A percentile compares a stretch with the other conserved stretches of the same genome.
These are phyloP conservation scores for Calvadosia cruxmelitensis DNA, from an alignment of 30 jellyfish, hydroid and myxozoan species.

Conservation along the genomic window DNA sequence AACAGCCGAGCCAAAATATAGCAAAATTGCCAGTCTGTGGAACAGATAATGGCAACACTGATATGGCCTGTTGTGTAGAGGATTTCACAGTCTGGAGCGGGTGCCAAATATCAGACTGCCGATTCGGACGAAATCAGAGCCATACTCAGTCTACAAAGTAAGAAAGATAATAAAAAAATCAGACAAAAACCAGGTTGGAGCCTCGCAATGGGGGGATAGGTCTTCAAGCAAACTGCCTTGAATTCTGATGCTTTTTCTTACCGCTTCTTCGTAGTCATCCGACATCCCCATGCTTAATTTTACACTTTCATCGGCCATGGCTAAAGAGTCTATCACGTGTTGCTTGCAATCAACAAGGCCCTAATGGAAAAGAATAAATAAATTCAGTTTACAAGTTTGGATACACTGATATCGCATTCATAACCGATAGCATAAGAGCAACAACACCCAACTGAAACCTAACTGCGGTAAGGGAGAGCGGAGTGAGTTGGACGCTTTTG, in stretches of 20 bases:
- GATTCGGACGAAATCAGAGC: neutral
- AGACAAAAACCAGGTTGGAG: neutral
- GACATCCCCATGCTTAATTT: conserved; percentile 98
- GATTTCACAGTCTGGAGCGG: too few relatives aligned
- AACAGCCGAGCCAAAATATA: too few relatives aligned
- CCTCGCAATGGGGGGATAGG: neutral
- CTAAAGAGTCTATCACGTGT: conserved; percentile 15
- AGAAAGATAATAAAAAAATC: neutral
- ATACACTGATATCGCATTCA: too few relatives aligned
- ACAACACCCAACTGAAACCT: too few relatives aligned
- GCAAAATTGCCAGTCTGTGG: too few relatives aligned
- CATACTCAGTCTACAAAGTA: neutral
- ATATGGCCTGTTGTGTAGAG: too few relatives aligned
- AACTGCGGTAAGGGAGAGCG: too few relatives aligned
- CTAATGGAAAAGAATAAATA: conserved; percentile 37
- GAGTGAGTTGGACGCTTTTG: too few relatives aligned
- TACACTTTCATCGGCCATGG: conserved; percentile 9
- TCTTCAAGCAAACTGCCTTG: neutral
- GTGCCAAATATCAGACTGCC: neutral
- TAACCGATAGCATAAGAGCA: too few relatives aligned
- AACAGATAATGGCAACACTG: too few relatives aligned
- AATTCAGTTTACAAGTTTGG: too few relatives aligned
- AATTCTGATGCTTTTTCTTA: conserved; percentile 13
- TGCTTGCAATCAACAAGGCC: conserved; percentile 38
- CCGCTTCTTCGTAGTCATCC: conserved; percentile 72